Conservation (phyloP, 2,888 invertebrate species). For the Seira sanloemensis region DNA sequence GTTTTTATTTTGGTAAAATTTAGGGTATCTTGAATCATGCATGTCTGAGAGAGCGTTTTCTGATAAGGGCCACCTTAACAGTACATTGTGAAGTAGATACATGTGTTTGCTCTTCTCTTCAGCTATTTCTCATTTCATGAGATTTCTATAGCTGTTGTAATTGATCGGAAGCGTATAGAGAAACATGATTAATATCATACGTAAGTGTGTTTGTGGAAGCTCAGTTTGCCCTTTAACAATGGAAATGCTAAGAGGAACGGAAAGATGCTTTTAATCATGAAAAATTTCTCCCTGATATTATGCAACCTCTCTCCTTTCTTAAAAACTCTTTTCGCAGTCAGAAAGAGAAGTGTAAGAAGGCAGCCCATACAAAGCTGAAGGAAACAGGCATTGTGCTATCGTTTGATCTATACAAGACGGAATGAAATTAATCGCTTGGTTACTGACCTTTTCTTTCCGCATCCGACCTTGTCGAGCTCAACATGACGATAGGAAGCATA, state of each 20-base stretch:
- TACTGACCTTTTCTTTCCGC: constrained; percentile 92
- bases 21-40: neutral
- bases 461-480: constrained; percentile 95
- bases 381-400: neutral
- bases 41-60: neutral
- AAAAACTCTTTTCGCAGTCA: neutral
- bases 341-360: neutral
- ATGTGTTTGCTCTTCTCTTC: neutral
- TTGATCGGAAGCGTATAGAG: constrained; percentile 1
- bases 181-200: constrained; percentile 5
- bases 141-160: too few species aligned
- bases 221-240: constrained; percentile 12
- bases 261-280: constrained; percentile 5
- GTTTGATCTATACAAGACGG: constrained; percentile 38
- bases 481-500: constrained; percentile 95
- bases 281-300: neutral
- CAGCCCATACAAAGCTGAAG: neutral
- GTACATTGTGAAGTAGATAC: neutral
- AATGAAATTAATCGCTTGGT: constrained; percentile 59
- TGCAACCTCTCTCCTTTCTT: neutral
- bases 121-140: neutral
- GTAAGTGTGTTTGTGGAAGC: constrained; percentile 1
- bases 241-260: neutral
- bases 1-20: constrained; percentile 9
- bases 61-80: neutral